Base-by-base conservation (phyloP, 2,888 invertebrate genomes). In the Pedicia rivosa region DNA sequence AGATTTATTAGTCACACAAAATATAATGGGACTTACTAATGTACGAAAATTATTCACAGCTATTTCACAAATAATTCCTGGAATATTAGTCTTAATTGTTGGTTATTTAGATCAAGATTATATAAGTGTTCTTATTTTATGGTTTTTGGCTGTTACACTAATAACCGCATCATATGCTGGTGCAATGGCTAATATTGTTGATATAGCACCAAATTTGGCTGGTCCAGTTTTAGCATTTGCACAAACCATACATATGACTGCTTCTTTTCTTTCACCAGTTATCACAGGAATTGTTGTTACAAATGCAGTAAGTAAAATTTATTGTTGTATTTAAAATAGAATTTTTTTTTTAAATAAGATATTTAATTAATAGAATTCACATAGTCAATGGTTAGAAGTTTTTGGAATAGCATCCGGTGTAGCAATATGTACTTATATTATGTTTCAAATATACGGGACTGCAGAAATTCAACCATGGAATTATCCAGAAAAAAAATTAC, bases 141-240 rank as follows among this genome's bases (percentile, higher is more conserved):
- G 77, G 77, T 78, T 74, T 53, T 55, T 71, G 39, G 74, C 77
- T 16, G 76, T 78, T 4, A 74, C 74, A 9, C 62, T 77, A 40
- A 74, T 78, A 47, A 78, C 78, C 14, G 76, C 78, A 9, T 69
- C 76, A 1, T 78, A 78, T 51, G 78, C 78, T 4, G 78, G 78
- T 25, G 78, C 78, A 4, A 78, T 79, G 74, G 78, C 78, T 1
- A 79, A 73, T 49, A 73, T 79, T 43, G 77, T 81, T 12, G 80
- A 81, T 53, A 74, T 81, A 40, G 77, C 79, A 2, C 79, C 80
- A n/a, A 78, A 80, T 59, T 72, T 76, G 48, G 79, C 80, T 36
- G 80, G 70, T 36, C 76, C 77, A 22, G 74, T 78, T 31, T 56
- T 78, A 44, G 77, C 78, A 10, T 78, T 78, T 54, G 75, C 77